Evolutionary conservation across 2,888 invertebrate genomes (phyloP).

Genomic region (Tenodera sinensis): DNA sequence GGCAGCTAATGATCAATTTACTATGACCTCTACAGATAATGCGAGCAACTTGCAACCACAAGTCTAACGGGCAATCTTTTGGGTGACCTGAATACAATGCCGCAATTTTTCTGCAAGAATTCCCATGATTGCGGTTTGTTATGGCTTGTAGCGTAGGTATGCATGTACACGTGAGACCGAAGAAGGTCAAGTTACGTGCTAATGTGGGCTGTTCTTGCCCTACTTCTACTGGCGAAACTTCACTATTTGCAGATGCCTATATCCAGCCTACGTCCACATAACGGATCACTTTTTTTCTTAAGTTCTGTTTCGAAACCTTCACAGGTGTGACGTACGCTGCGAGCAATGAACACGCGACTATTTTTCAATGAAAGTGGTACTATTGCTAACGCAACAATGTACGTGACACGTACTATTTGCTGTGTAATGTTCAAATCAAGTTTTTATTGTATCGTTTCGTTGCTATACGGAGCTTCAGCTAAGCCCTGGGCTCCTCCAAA

Average conservation of each 20-base stretch:
- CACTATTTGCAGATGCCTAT: background rate
- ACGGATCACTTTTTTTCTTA: background rate
- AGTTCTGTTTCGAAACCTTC: too few species aligned
- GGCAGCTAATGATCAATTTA: too few species aligned
- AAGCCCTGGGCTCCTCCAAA: too few species aligned
- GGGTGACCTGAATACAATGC: background rate
- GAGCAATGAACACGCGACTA: too few species aligned
- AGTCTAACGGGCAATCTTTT: background rate
- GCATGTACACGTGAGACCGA: background rate
- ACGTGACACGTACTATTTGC: too few species aligned
- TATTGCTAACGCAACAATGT: too few species aligned
- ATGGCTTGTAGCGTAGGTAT: background rate
- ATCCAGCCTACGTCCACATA: background rate
- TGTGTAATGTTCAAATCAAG: too few species aligned
- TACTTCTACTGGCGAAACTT: background rate
- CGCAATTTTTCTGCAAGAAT: background rate
- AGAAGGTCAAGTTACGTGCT: background rate
- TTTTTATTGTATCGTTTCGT: too few species aligned
- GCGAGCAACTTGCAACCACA: background rate
- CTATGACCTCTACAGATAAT: too few species aligned
- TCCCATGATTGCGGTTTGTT: background rate
- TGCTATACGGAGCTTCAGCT: too few species aligned
- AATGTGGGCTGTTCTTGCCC: background rate
- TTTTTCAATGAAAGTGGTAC: too few species aligned
- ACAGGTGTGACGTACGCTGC: too few species aligned